Evolutionary conservation across 2,888 invertebrate genomes (phyloP), one percentile per base, ranked within the genome.

Genomic region (Caenorhabditis panamensis): DNA sequence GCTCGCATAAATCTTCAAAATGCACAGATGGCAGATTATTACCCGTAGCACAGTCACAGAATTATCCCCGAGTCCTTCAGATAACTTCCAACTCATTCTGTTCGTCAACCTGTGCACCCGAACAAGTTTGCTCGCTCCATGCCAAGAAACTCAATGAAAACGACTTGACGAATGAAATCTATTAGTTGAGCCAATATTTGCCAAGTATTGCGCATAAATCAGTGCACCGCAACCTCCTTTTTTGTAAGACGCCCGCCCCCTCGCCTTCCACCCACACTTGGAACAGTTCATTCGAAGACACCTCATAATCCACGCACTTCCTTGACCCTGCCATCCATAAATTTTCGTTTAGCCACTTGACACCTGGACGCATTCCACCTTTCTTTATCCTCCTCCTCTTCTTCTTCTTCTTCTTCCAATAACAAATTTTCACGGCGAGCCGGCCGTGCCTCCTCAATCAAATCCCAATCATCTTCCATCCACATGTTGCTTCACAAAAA

Each of bases 181-280:
- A 78, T 78, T 78, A 78, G 78, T 78, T 78, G 78, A 51, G 78
- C 78, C 63, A 78, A 78, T 78, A 78, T 78, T 78, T 78, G 71
- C 47, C 36, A n/a, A 28, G 58, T 51, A 41, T 72, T 56, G 58
- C 69, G 61, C 66, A 64, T 73, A 73, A 59, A 75, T 66, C 75
- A 51, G 16, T 47, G 61, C 26, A 31, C 47, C 49, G 37, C 24
- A 28, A 67, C 56, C 53, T 53, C 51, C 53, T 56, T 54, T 44
- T 44, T 58, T 54, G 56, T 54, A 36, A 41, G 51, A 63, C 31
- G 31, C 41, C 26, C 56, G n/a, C 36, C 49, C 37, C 37, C 37
- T 20, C 41, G 18, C 0, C 20, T 28, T 28, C 49, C 36, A 4
- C 28, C 37, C 54, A 2, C 54, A 56, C 54, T 56, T 56, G 31